Evolutionary conservation across 2,113 vertebrate species (phyloP).

Genomic region (Tachuris rubrigastra): DNA sequence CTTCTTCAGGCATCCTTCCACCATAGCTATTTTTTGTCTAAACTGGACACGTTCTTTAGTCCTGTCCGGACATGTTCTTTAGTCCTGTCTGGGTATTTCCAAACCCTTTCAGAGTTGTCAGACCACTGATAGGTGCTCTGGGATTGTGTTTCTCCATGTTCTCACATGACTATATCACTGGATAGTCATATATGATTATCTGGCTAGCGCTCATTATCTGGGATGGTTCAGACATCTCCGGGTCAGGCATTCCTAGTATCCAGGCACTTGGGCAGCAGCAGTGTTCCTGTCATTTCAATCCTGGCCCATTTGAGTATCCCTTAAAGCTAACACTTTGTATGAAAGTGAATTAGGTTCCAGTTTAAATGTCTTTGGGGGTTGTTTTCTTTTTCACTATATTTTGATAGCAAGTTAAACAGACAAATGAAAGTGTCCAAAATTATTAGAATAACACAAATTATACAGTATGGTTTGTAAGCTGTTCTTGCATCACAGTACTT

Average conservation of each 20-base stretch:
- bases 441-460: neutral
- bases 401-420: neutral
- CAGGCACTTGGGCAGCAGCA: neutral
- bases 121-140: fast-evolving
- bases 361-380: neutral
- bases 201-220: neutral
- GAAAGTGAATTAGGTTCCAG: neutral
- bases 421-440: neutral
- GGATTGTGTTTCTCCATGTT: neutral
- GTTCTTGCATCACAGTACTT: neutral
- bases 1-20: neutral
- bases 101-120: neutral
- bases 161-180: neutral
- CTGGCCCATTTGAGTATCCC: neutral
- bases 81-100: neutral
- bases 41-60: neutral
- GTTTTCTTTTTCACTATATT: neutral
- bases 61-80: neutral
- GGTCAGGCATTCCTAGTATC: neutral
- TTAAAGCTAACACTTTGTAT: neutral
- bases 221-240: neutral
- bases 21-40: neutral
- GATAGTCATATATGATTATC: neutral
- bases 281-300: neutral
- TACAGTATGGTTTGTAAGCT: neutral